Evolutionary conservation across 2,797 vertebrate species (phyloP), one percentile per base, ranked within the genome.

Genomic region (Malurus splendens): DNA sequence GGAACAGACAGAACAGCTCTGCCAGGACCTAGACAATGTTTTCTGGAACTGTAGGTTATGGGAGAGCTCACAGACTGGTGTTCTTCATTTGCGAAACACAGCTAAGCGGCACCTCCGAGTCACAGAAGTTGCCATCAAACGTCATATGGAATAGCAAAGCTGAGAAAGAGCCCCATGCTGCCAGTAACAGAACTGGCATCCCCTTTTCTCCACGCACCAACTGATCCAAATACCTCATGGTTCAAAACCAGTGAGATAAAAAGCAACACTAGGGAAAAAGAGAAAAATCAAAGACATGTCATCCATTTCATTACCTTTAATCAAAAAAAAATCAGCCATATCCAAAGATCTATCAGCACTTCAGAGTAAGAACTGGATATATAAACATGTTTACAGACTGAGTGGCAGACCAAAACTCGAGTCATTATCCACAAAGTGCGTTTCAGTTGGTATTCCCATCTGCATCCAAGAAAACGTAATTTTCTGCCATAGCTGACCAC

Each of bases 361-460:
- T 82, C 6, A 7, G 38, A 67, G 56, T 41, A 79, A 68, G 48
- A 73, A 48, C 2, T 25, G 51, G 66, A 73, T 92, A 61, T 12
- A 86, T 36, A 87, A 89, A 78, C 28, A 72, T 30, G 32, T 67
- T 56, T 75, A 70, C 16, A 78, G 80, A 64, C 70, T 65, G 55
- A 86, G 59, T 54, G 60, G 89, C 67, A 90, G 60, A 90, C 93
- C 85, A 87, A 70, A 84, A 50, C 41, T 56, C 93, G 87, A 92
- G 86, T 93, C 91, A 94, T 52, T 83, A 52, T 89, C 85, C 92
- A 92, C 90, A 90, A 45, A 45, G 25, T n/a, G 71, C 79, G 65
- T 82, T 92, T 79, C 65, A 80, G 61, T 32, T 82, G 60, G 33
- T 60, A 83, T 77, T 82, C 72, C 60, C 33, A 91, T 39, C 36